Evolutionary conservation across 2,888 invertebrate species (phyloP), one percentile per base, ranked within the genome.

Genomic region (Eretmocerus hayati): DNA sequence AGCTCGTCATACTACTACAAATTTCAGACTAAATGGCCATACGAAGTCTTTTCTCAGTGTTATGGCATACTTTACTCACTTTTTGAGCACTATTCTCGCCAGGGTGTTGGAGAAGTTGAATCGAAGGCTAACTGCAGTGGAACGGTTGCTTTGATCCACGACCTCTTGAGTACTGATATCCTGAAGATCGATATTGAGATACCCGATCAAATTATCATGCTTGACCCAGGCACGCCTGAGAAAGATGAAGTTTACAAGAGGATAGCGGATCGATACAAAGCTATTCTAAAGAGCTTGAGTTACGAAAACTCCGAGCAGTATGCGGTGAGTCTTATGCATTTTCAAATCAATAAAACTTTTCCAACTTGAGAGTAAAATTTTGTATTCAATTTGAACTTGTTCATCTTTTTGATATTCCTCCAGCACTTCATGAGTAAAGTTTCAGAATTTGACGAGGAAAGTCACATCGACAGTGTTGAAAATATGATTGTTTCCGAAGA

Each of bases 151-250:
- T 65, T 73, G 4, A 63, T 81, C 20, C 69, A 73, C 6, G 81
- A 81, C 53, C 66, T 72, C 30, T 52, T 71, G 4, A 56, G 62
- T 2, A 54, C 57, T 11, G 51, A 64, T 20, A 58, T 66, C 45
- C 51, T 74, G 6, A 61, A 67, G 11, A 72, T 77, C 32, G 64
- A 71, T 44, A 68, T 79, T 18, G 72, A 75, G 47, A 71, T 80
- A 42, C 81, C 81, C 0, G 77, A 78, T 43, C 75, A 77, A 43
- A 69, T 78, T 5, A 73, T 81, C 19, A 73, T 76, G 54, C 63
- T 81, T 19, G 77, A 81, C 64, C 76, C 78, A 1, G 67, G 67
- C 18, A 59, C 77, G 9, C 64, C 71, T 2, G 74, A 77, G 42
- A 71, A 68, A 50, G 76, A 79, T 57, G 74, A 72, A 40, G 73